phyloP scores from a whole-genome alignment of 2,113 vertebrate genomes.

The Vombatus ursinus region DNA sequence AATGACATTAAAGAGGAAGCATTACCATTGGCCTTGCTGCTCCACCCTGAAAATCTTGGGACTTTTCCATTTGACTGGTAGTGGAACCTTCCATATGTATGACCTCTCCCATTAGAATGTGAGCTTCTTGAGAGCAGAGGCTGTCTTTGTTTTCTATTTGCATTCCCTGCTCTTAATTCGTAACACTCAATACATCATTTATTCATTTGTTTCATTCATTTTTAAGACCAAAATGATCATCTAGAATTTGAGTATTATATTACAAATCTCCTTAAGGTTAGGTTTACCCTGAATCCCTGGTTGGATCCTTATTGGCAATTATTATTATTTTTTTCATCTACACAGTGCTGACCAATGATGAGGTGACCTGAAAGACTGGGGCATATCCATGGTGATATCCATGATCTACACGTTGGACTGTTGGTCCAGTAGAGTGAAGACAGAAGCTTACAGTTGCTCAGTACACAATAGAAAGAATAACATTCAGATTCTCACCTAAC shows the following conservation, averaged over 20 bases:
- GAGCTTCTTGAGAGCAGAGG: neutral
- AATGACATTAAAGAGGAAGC: neutral
- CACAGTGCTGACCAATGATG: neutral
- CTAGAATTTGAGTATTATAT: neutral
- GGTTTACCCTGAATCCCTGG: neutral
- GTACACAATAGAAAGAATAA: neutral
- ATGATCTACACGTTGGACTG: neutral
- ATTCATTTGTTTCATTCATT: neutral
- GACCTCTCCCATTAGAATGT: neutral
- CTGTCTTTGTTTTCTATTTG: neutral
- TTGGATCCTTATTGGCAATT: slow-evolving; percentile 50
- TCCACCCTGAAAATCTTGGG: neutral
- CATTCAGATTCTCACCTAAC: neutral
- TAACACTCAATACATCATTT: neutral
- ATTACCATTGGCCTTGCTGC: neutral
- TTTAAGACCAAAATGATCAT: neutral
- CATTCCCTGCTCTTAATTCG: neutral
- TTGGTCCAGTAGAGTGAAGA: neutral
- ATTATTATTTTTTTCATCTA: slow-evolving; percentile 43
- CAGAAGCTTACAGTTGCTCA: neutral
- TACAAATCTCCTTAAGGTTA: neutral
- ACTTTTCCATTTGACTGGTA: neutral
- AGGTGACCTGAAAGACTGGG: neutral
- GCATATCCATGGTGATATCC: no score
- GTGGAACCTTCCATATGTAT: neutral